Evolutionary conservation across 2,797 vertebrate genomes (phyloP).

Genomic region (Clarias pachynema): DNA sequence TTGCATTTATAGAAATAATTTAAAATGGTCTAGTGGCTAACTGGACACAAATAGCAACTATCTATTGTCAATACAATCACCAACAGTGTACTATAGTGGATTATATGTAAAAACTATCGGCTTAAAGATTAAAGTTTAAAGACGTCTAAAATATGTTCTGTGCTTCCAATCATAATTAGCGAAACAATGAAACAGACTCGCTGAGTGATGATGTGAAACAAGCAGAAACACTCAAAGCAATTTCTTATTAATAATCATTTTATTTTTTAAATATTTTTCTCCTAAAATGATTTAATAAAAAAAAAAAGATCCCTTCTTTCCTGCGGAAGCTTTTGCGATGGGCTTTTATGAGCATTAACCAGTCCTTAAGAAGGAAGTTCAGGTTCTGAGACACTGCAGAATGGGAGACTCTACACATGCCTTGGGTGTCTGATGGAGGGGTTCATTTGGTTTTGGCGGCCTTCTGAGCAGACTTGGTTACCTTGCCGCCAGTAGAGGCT

Average conservation of each 20-base stretch:
- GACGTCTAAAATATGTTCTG: background rate
- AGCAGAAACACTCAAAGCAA: slow-evolving; percentile 51
- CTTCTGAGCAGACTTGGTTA: slow-evolving; percentile 79
- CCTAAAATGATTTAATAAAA: slow-evolving; percentile 44
- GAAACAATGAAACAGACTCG: background rate
- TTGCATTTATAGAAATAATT: background rate
- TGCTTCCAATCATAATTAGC: background rate
- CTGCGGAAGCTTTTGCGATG: slow-evolving; percentile 82
- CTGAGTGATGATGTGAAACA: background rate
- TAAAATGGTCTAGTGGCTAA: background rate
- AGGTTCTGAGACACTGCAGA: slow-evolving; percentile 66
- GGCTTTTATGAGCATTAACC: slow-evolving; percentile 80
- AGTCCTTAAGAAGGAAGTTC: slow-evolving; percentile 78
- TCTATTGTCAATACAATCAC: background rate
- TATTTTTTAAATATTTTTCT: slow-evolving; percentile 67
- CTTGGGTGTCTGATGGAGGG: slow-evolving; percentile 58
- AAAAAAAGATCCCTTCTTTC: slow-evolving; percentile 69
- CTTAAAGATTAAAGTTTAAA: background rate
- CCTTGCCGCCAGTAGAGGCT: slow-evolving; percentile 62
- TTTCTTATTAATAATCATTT: slow-evolving; percentile 57
- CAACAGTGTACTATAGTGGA: background rate
- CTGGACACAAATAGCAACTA: background rate
- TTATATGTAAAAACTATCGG: background rate
- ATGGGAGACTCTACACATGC: slow-evolving; percentile 52
- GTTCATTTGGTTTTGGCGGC: slow-evolving; percentile 77